Evolutionary conservation across 2,797 vertebrate genomes (phyloP), one percentile per base, ranked within the genome.

Genomic region (Ciconia nigra): DNA sequence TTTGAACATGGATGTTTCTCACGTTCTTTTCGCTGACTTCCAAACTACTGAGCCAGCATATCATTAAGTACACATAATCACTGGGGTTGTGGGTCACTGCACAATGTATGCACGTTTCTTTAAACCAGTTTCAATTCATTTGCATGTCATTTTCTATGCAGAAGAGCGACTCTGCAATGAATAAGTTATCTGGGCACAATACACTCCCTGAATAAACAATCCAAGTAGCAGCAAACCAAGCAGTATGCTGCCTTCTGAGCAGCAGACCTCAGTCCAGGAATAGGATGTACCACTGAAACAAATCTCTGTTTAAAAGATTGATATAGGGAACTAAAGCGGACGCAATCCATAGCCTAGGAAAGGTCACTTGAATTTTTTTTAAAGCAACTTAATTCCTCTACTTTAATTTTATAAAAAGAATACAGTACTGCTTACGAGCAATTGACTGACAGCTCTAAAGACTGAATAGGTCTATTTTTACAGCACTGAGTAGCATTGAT

Each of bases 381-480:
- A 76, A 28, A 63, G 52, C 20, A 84, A 67, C 11, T 74, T 49
- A 70, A 89, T 83, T 93, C 35, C 29, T 82, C 73, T 80, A 39
- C 41, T 80, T 85, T 65, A 54, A 83, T 87, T 84, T 73, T 77
- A 28, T 31, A 59, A 88, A 84, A 72, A n/a, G 3, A 93, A 85
- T 46, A 76, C 26, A 42, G 47, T 31, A 58, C 46, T 49, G 17
- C 59, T 83, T 87, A 87, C 2, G 10, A 82, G 66, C 5, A 18
- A 88, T 20, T 87, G 93, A 86, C n/a, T 88, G 87, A 83, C 80
- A 91, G 57, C n/a, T 80, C 61, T 78, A 13, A 81, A 79, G 74
- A 86, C 16, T 62, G 25, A 92, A 51, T 41, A 74, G 63, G 33
- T 96, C 78, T 90, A 73, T 84, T 96, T 96, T 96, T 87, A 92